Percentiles rank a stretch among this genome's conserved stretches.
Conservation (phyloP, 2,888 invertebrate genomes). For the Rhamphomyia laevipes region DNA sequence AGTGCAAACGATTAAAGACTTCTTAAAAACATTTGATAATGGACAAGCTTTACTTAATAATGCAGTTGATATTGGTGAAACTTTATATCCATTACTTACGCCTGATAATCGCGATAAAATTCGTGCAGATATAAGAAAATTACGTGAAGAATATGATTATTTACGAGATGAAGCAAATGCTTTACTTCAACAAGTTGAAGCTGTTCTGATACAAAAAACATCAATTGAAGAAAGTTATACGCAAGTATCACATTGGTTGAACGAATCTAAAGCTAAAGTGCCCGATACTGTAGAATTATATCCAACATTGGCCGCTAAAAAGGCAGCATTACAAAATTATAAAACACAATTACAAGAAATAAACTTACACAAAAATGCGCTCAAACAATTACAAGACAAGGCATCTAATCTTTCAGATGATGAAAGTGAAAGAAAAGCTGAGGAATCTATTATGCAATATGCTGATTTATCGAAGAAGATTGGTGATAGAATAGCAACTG, state of each 20-base stretch:
- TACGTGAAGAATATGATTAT: slow-evolving; percentile 74
- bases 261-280: slow-evolving; percentile 63
- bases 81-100: slow-evolving; percentile 73
- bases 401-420: slow-evolving; percentile 66
- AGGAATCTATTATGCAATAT: slow-evolving; percentile 61
- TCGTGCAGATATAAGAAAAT: slow-evolving; percentile 64
- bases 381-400: slow-evolving; percentile 74
- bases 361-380: slow-evolving; percentile 68
- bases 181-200: slow-evolving; percentile 78
- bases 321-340: slow-evolving; percentile 69
- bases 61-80: slow-evolving; percentile 78
- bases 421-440: slow-evolving; percentile 63
- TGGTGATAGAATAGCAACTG: slow-evolving; percentile 49
- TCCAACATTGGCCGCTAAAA: slow-evolving; percentile 77
- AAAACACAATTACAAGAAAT: slow-evolving; percentile 77
- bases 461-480: slow-evolving; percentile 54
- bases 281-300: slow-evolving; percentile 59
- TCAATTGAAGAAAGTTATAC: slow-evolving; percentile 87
- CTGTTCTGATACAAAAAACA: slow-evolving; percentile 76
- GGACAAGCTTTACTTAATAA: slow-evolving; percentile 68
- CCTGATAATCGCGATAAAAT: slow-evolving; percentile 79
- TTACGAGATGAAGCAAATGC: slow-evolving; percentile 74
- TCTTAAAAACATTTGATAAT: slow-evolving; percentile 50
- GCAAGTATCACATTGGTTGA: slow-evolving; percentile 78
- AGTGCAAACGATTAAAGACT: slow-evolving; percentile 57